Evolutionary conservation across 2,888 invertebrate genomes (phyloP), one percentile per base, ranked within the genome.

Genomic region (Apotomis turbidana): DNA sequence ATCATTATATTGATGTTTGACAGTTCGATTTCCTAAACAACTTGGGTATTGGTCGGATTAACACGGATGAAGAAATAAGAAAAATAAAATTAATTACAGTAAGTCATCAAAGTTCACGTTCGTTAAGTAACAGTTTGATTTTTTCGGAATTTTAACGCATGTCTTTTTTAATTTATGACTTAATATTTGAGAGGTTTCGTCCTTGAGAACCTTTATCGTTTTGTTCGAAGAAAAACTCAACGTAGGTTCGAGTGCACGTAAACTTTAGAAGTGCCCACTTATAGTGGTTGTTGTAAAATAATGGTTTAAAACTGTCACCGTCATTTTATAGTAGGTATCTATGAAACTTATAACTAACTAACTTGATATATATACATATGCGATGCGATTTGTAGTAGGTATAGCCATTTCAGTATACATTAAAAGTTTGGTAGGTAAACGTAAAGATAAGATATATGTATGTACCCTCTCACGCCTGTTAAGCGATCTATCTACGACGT

Each of bases 1-100:
- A 88, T 90, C 86, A 90, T 91, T 89, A 86, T 82, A 86, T 86
- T 83, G 83, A 87, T 85, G 77, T 87, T 87, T 88, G 91, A 91
- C 90, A 88, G 90, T 86, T 90, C 87, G 87, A 91, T 90, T 90
- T 90, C 85, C 78, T 77, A 81, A 87, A 83, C 80, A 81, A 78
- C 74, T 74, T 78, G 73, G 74, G 77, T 81, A 87, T 89, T 84
- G 85, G 86, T 83, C 76, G 78, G 81, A 81, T 83, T 85, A 85
- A 86, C 83, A 83, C 81, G 80, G 78, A 76, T 75, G 70, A 74
- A 76, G 75, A 75, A 76, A 74, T 73, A 75, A 75, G 68, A 72
- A 49, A 77, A 76, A 72, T 71, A 15, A 66, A 64, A 73, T 71
- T 71, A 62, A 69, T 64, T 62, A 71, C 64, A 60, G 51, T 63